Evolutionary conservation across 2,113 vertebrate species (phyloP).

Genomic region (Origma solitaria): DNA sequence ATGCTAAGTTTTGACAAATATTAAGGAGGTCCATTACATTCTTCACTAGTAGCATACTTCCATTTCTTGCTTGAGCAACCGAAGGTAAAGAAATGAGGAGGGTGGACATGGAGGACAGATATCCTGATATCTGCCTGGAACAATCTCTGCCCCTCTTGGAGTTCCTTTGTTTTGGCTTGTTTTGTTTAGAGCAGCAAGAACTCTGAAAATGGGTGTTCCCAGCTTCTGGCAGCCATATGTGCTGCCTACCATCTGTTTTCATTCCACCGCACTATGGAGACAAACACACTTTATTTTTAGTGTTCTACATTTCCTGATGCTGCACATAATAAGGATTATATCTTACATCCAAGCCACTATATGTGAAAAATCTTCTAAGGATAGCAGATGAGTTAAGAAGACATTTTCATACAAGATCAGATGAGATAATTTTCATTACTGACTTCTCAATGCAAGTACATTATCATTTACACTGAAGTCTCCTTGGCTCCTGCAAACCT

Average conservation of each 20-base stretch:
- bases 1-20: background rate
- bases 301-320: background rate
- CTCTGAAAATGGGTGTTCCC: conserved; percentile 14
- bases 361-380: background rate
- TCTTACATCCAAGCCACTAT: background rate
- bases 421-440: background rate
- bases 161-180: conserved; percentile 23
- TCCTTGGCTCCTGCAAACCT: background rate
- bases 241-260: conserved; percentile 45
- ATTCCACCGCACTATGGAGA: conserved; percentile 10
- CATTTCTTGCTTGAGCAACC: background rate
- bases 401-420: background rate
- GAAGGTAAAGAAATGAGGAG: background rate
- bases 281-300: conserved; percentile 34
- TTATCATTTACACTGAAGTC: background rate
- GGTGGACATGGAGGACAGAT: accelerated
- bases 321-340: background rate
- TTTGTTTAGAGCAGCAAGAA: conserved; percentile 21
- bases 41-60: background rate
- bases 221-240: conserved; percentile 26
- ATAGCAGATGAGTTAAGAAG: background rate
- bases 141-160: background rate
- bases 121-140: background rate
- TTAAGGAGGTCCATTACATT: background rate
- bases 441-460: background rate